A percentile compares a stretch with the other conserved stretches of the same genome.
These are phyloP conservation scores for Trimorus sp. DNA, from an alignment of 2,888 invertebrate genomes.

Conservation along the genomic window DNA sequence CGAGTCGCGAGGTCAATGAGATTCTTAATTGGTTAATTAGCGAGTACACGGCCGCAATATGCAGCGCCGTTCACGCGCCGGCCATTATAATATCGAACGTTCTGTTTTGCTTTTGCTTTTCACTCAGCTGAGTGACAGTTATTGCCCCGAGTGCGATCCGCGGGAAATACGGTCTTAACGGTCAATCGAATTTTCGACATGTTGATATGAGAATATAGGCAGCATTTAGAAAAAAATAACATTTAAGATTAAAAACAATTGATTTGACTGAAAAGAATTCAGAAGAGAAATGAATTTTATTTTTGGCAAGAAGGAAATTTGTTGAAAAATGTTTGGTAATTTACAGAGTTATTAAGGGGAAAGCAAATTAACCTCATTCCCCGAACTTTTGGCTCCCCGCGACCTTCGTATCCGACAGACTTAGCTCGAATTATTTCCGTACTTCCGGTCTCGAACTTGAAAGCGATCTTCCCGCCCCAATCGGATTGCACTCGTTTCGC, in stretches of 20 bases:
- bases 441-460: conserved; percentile 43
- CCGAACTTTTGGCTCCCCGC: conserved; percentile 5
- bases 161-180: conserved; percentile 13
- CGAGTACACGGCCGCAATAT: conserved; percentile 59
- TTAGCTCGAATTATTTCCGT: conserved; percentile 43
- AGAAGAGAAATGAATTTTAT: too few species aligned
- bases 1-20: conserved; percentile 63
- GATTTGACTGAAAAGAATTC: not conserved
- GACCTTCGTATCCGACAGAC: conserved; percentile 32
- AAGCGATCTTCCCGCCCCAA: conserved; percentile 27
- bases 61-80: conserved; percentile 47
- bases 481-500: conserved; percentile 37
- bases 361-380: not conserved
- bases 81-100: conserved; percentile 51
- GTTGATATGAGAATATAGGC: too few species aligned
- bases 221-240: too few species aligned
- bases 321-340: too few species aligned
- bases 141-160: conserved; percentile 38
- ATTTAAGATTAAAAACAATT: not conserved
- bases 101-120: conserved; percentile 69
- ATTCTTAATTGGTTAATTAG: conserved; percentile 73
- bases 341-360: too few species aligned
- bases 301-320: too few species aligned
- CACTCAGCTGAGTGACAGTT: conserved; percentile 71
- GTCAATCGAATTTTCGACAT: not conserved